A percentile compares a stretch with the other conserved stretches of the same genome.
phyloP scores from a whole-genome alignment of 2,113 vertebrate species.

The Zapornia atra region DNA sequence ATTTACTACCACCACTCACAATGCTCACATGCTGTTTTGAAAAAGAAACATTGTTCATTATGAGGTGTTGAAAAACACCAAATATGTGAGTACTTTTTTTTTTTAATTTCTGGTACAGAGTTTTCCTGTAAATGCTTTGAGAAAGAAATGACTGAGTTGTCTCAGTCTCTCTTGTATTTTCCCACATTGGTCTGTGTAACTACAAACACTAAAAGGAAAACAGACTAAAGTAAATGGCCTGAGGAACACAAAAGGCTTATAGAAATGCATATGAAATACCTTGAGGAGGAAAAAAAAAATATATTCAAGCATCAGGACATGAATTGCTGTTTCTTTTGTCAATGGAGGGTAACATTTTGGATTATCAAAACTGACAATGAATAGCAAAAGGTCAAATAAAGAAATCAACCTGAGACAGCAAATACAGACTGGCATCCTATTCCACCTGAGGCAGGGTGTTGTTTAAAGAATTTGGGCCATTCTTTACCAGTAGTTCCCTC shows the following conservation, averaged over 20 bases:
- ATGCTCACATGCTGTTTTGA: neutral
- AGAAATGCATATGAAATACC: neutral
- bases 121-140: neutral
- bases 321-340: conserved; percentile 7
- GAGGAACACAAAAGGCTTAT: neutral
- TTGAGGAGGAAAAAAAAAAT: neutral
- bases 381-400: conserved; percentile 59
- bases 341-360: neutral
- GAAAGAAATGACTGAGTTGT: neutral
- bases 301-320: neutral
- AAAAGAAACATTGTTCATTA: neutral
- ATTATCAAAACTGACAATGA: conserved; percentile 40
- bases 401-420: conserved; percentile 48
- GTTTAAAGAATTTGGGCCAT: conserved; percentile 31
- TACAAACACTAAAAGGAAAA: neutral
- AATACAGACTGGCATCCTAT: conserved; percentile 38
- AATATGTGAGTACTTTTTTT: neutral
- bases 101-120: neutral
- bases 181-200: neutral
- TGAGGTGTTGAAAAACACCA: neutral
- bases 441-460: neutral
- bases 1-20: neutral
- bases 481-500: conserved; percentile 57
- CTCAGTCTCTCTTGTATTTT: neutral
- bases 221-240: neutral